Conservation (phyloP, 2,113 vertebrate species). For the Xenopus tropicalis region UCB_Xtro_10.0 CM004447.2:94627501-94628000, state of each 20-base stretch:
- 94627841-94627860: conserved; percentile 50
- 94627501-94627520: conserved; percentile 4
- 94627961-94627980: conserved; percentile 22
- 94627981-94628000: conserved; percentile 35
- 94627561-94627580: conserved; percentile 45
- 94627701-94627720: conserved; percentile 51
- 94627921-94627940: conserved; percentile 21
- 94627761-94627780: conserved; percentile 46
- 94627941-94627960: conserved; percentile 47
- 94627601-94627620: conserved; percentile 34
- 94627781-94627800: conserved; percentile 49
- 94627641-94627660: conserved; percentile 49
- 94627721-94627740: conserved; percentile 50
- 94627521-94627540: conserved; percentile 22
- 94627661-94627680: conserved; percentile 50
- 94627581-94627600: conserved; percentile 36
- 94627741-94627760: conserved; percentile 52
- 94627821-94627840: conserved; percentile 56
- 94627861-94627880: conserved; percentile 56
- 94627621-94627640: conserved; percentile 38
- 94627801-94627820: conserved; percentile 53
- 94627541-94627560: conserved; percentile 51
- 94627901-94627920: conserved; percentile 56
- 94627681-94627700: conserved; percentile 51
- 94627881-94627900: conserved; percentile 49